Evolutionary conservation across 2,888 invertebrate genomes (phyloP), one percentile per base, ranked within the genome.

Genomic region (Ramazzottius varieornatus): DNA sequence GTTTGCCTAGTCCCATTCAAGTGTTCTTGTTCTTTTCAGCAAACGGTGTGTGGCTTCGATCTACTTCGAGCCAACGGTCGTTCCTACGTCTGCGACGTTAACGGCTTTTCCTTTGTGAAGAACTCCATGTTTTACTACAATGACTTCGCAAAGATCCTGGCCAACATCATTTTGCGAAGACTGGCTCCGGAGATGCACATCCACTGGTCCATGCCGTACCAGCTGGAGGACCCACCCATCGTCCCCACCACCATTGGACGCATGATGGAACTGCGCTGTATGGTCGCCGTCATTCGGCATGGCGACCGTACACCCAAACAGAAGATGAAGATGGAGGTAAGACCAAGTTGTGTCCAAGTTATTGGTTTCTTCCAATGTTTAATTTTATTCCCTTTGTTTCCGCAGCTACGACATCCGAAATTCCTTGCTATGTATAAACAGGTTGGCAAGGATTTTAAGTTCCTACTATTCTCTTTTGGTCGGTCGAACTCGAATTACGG

Each of bases 311-410:
- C 98, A 20, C 98, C 98, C 0, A 99, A 99, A 75, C 98, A 99
- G 79, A 99, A 99, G 79, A 96, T 99, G 96, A 99, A 99, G 78
- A 94, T 96, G 70, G 94, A 94, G n/a, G n/a, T n/a, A n/a, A n/a
- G n/a, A 81, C n/a, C n/a, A n/a, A n/a, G n/a, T n/a, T n/a, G n/a
- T n/a, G n/a, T n/a, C n/a, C n/a, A n/a, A n/a, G n/a, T n/a, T n/a
- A n/a, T n/a, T n/a, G n/a, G n/a, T n/a, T n/a, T n/a, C n/a, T n/a
- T n/a, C n/a, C n/a, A n/a, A n/a, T n/a, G n/a, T n/a, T n/a, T n/a
- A n/a, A n/a, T n/a, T n/a, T n/a, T n/a, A n/a, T n/a, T n/a, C n/a
- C n/a, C n/a, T n/a, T n/a, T n/a, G n/a, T n/a, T n/a, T n/a, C n/a
- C n/a, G n/a, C n/a, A n/a, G 4, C 54, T 54, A 8, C 54, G 24